Evolutionary conservation across 2,113 vertebrate genomes (phyloP), one percentile per base, ranked within the genome.

Genomic region (Dromiciops gliroides): DNA sequence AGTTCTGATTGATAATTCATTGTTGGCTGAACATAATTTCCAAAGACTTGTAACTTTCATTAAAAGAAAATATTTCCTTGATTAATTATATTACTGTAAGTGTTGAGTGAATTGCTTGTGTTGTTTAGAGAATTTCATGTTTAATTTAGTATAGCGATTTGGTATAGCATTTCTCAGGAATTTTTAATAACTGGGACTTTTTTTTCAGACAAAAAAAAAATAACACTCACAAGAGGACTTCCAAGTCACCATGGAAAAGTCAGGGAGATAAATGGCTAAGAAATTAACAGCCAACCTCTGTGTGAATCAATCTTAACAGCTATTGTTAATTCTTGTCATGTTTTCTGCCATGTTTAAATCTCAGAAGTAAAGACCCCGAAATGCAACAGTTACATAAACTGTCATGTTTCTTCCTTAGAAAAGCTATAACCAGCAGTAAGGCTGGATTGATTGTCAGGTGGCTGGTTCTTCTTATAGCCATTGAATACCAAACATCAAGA

Each of bases 351-450:
- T 91, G 93, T 95, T 94, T 88, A 95, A n/a, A 48, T 93, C 10
- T 10, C 56, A 44, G 75, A 95, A 94, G 47, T 95, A 96, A 96
- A 91, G 89, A 97, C 91, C 89, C 75, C 95, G 75, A 93, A 93
- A 94, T 94, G 95, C 96, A 97, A 94, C 95, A 94, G 25, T 92
- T 90, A 94, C 89, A 93, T 50, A 93, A 48, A 93, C 83, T 95
- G 93, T 92, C 95, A 95, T 95, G 91, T 90, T 93, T 95, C 83
- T 92, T 95, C 94, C 47, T 50, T 50, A 93, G 89, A 50, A 90
- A 94, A 28, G n/a, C 93, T 95, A 94, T 93, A 92, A 94, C 89
- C 83, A 96, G 90, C 89, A 92, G 90, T 89, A 93, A 49, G 37
- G 26, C 92, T 48, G 2, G 37, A 49, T 25, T 92, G 95, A 93